phyloP scores from a whole-genome alignment of 2,888 invertebrate species.

The Miltochrista miniata region DNA sequence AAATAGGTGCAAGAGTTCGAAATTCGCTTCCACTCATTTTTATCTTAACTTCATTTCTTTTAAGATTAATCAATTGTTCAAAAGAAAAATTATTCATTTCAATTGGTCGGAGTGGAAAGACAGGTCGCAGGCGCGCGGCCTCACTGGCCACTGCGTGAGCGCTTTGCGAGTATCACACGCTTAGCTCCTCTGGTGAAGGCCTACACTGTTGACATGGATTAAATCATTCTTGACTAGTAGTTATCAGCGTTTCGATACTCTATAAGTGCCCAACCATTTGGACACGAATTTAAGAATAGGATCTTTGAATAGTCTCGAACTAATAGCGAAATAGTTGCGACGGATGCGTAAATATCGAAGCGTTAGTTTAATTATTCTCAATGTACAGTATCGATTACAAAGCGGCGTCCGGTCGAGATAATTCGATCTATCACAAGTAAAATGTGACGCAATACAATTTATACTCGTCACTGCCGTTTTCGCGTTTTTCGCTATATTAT shows the following conservation, averaged over 20 bases:
- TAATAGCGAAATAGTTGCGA: constrained; percentile 58
- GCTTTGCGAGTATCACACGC: constrained; percentile 81
- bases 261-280: constrained; percentile 62
- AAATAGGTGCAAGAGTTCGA: too few species aligned
- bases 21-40: too few species aligned
- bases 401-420: constrained; percentile 78
- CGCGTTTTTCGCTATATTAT: neutral
- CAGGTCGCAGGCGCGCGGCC: constrained; percentile 45
- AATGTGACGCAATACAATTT: constrained; percentile 28
- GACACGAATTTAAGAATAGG: constrained; percentile 27
- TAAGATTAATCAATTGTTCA: too few species aligned
- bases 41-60: too few species aligned
- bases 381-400: constrained; percentile 23
- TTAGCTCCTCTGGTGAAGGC: constrained; percentile 67
- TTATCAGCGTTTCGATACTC: constrained; percentile 53
- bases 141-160: constrained; percentile 60
- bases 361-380: constrained; percentile 15
- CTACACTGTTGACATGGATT: constrained; percentile 66
- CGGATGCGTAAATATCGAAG: constrained; percentile 68
- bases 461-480: constrained; percentile 16
- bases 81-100: too few species aligned
- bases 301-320: constrained; percentile 23
- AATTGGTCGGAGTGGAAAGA: too few species aligned
- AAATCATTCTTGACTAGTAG: constrained; percentile 20
- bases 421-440: constrained; percentile 19